Conservation (phyloP, 2,888 invertebrate species). For the Lasiommata megera region DNA sequence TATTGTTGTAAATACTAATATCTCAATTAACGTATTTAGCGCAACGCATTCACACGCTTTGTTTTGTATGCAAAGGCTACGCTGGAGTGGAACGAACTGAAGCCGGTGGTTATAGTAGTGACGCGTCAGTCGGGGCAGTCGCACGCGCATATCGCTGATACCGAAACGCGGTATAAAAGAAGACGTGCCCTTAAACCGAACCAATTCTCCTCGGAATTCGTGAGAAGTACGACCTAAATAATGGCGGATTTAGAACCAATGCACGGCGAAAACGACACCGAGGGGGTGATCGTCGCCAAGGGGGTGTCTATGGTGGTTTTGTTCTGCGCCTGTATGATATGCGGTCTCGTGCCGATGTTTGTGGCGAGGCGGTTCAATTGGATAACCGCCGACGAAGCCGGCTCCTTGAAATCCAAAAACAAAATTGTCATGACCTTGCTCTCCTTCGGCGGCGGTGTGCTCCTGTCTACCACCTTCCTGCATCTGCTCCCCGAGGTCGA, state of each 20-base stretch:
- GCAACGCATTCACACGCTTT: slow-evolving; percentile 48
- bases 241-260: slow-evolving; percentile 28
- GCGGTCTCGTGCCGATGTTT: slow-evolving; percentile 88
- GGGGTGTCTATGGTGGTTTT: slow-evolving; percentile 89
- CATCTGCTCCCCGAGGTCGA: slow-evolving; percentile 91
- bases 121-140: slow-evolving; percentile 58
- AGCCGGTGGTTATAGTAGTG: slow-evolving; percentile 53
- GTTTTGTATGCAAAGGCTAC: slow-evolving; percentile 50
- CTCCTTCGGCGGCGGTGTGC: slow-evolving; percentile 92
- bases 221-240: slow-evolving; percentile 27
- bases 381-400: slow-evolving; percentile 72
- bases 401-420: slow-evolving; percentile 72
- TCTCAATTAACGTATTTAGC: slow-evolving; percentile 21
- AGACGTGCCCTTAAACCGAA: slow-evolving; percentile 43
- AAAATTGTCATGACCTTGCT: slow-evolving; percentile 82
- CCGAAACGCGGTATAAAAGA: slow-evolving; percentile 59
- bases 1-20: slow-evolving; percentile 18
- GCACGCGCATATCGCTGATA: slow-evolving; percentile 68
- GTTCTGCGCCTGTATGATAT: slow-evolving; percentile 86
- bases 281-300: slow-evolving; percentile 85
- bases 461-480: slow-evolving; percentile 90
- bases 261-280: slow-evolving; percentile 43
- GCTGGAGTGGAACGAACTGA: slow-evolving; percentile 58
- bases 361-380: slow-evolving; percentile 85
- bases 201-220: slow-evolving; percentile 41